phyloP scores from a whole-genome alignment of 2,113 vertebrate species.

The Apistogramma diplotaenia region DNA sequence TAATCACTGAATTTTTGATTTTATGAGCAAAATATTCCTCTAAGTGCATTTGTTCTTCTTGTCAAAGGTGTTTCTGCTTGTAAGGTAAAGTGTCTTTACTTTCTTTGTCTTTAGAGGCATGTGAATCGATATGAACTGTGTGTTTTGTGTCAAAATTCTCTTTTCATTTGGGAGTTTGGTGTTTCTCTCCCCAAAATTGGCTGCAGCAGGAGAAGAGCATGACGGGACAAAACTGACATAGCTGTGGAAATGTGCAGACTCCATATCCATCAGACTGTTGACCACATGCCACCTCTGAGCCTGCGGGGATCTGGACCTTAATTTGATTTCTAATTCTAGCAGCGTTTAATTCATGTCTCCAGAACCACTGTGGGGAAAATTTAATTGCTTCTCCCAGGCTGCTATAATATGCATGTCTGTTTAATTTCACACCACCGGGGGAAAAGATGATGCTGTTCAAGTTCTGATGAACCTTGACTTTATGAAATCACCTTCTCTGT shows the following conservation, averaged over 20 bases:
- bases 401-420: conserved; percentile 49
- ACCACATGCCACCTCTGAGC: conserved; percentile 43
- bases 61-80: conserved; percentile 39
- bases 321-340: conserved; percentile 63
- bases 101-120: conserved; percentile 33
- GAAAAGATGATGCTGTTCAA: conserved; percentile 33
- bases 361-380: conserved; percentile 50
- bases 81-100: background rate
- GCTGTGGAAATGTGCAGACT: conserved; percentile 6
- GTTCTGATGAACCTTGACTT: conserved; percentile 46
- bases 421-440: conserved; percentile 54
- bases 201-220: conserved; percentile 8
- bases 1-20: background rate
- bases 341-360: conserved; percentile 53
- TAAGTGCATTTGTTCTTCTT: conserved; percentile 15
- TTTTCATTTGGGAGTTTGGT: conserved; percentile 5
- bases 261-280: conserved; percentile 18
- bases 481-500: conserved; percentile 24
- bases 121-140: conserved; percentile 29
- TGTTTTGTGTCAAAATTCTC: conserved; percentile 37
- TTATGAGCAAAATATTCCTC: conserved; percentile 27
- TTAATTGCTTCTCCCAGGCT: conserved; percentile 38
- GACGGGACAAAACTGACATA: background rate
- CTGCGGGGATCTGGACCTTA: conserved; percentile 27
- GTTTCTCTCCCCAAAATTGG: background rate